phyloP scores from a whole-genome alignment of 2,113 vertebrate genomes.

The Muntiacus reevesi region DNA sequence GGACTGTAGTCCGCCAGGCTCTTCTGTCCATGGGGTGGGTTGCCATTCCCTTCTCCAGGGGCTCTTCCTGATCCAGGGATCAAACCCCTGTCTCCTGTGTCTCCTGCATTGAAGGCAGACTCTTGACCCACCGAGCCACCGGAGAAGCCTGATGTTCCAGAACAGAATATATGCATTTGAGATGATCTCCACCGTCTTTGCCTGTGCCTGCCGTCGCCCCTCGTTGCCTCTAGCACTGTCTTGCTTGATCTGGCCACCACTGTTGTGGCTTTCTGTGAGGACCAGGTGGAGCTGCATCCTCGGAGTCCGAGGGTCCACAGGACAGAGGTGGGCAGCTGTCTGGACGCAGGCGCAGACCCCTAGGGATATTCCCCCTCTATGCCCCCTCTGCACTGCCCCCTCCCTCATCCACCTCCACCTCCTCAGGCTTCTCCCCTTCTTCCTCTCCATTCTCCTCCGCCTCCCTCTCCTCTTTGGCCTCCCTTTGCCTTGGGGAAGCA shows the following conservation, averaged over 20 bases:
- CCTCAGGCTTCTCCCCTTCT: background rate
- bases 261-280: background rate
- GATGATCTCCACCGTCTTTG: background rate
- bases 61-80: background rate
- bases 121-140: background rate
- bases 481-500: background rate
- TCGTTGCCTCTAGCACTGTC: accelerated
- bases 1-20: background rate
- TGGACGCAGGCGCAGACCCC: accelerated
- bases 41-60: background rate
- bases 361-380: accelerated
- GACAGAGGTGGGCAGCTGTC: background rate
- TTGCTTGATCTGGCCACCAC: background rate
- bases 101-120: background rate
- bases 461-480: background rate
- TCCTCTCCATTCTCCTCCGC: background rate
- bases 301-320: background rate
- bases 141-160: background rate
- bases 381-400: background rate
- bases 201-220: accelerated
- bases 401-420: background rate
- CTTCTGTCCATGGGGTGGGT: background rate
- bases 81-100: background rate
- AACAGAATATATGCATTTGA: background rate
- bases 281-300: background rate